Base-by-base conservation (phyloP, 2,113 vertebrate species). In the Notechis scutatus region DNA sequence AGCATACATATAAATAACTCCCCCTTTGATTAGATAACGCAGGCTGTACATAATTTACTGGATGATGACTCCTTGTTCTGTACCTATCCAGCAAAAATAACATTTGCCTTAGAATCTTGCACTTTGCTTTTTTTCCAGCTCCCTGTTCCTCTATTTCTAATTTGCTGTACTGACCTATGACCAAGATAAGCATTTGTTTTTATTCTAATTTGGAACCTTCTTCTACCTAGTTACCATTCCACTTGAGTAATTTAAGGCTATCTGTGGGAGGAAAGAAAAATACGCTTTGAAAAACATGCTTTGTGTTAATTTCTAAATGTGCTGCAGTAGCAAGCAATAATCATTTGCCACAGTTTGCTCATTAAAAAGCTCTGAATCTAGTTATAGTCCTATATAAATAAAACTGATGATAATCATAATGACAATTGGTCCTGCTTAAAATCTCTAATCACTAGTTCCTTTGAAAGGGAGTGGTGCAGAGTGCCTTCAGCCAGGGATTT, bases 271-370 rank as follows among this genome's bases (percentile, higher is more conserved):
- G 39, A 52, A 56, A 12, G 45, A 42, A 85, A 81, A 45, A 29
- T 9, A 47, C 11, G 50, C 4, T 21, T 88, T 74, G 52, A 91
- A 89, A 86, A 85, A 59, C 15, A 14, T 59, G 69, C 9, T 61
- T 64, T 86, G 81, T 54, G 39, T 24, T 61, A 20, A 74, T 54
- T n/a, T 85, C 45, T 91, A 91, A 91, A 90, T 29, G 64, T 34
- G 56, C 54, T 88, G 90, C 54, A 57, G 61, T 64, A 91, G 90
- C 69, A 26, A 92, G 61, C 69, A 64, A 61, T 89, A 61, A 81
- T 50, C 20, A 45, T 85, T 89, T 85, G 64, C 87, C 9, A 55
- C 90, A 89, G 54, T 59, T 87, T 81, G 85, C n/a, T 55, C 90
- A 85, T 89, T 91, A 89, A 89, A 89, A 8, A 45, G 69, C 55